A percentile compares a stretch with the other conserved stretches of the same genome.
Conservation (phyloP, 2,888 invertebrate genomes). For the Aethes cnicana region DNA sequence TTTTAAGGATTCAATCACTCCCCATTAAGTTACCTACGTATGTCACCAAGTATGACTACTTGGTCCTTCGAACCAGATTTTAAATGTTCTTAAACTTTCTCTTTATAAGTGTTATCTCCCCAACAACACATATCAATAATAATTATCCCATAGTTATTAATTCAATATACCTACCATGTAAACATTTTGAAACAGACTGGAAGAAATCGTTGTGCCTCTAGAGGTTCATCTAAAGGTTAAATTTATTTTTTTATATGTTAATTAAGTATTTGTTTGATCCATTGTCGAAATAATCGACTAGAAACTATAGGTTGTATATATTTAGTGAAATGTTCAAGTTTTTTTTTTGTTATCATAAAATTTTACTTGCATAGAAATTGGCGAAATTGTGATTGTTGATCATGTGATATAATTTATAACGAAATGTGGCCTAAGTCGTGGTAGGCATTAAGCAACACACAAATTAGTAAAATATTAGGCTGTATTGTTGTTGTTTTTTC, state of each 20-base stretch:
- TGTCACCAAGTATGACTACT: too few species aligned
- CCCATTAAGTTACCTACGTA: neutral
- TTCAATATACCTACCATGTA: neutral
- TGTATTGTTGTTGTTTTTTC: too few species aligned
- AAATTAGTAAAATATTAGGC: too few species aligned
- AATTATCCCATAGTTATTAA: conserved; percentile 15
- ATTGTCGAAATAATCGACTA: neutral
- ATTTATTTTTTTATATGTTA: too few species aligned
- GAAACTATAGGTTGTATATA: neutral
- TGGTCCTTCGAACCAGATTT: conserved; percentile 17
- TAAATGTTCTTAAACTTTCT: conserved; percentile 7
- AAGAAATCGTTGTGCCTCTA: too few species aligned
- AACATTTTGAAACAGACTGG: too few species aligned
- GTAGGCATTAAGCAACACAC: conserved; percentile 37
- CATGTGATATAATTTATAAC: conserved; percentile 65
- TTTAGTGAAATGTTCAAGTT: neutral
- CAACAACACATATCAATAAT: conserved; percentile 27
- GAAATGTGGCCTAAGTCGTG: conserved; percentile 67
- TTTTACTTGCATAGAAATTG: conserved; percentile 33
- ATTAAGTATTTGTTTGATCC: too few species aligned
- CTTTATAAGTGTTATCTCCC: conserved; percentile 20
- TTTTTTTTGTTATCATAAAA: neutral
- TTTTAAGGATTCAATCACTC: neutral
- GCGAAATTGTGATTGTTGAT: conserved; percentile 62
- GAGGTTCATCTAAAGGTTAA: too few species aligned